A percentile compares a stretch with the other conserved stretches of the same genome.
These are phyloP conservation scores for Ceratothoa steindachneri DNA, from an alignment of 2,888 invertebrate species.

Conservation along the genomic window DNA sequence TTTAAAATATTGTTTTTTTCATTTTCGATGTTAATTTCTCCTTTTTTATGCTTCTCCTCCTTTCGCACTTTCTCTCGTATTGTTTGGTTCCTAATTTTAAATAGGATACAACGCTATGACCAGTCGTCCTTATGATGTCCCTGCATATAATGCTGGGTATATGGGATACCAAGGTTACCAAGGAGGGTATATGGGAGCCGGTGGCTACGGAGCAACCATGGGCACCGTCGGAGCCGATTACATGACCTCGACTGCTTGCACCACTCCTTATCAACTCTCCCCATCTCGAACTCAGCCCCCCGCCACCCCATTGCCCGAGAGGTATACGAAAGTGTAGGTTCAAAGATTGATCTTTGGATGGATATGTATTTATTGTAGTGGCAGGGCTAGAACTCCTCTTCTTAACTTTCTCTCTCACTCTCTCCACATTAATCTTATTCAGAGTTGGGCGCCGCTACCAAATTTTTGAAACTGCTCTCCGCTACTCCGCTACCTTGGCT, in stretches of 20 bases:
- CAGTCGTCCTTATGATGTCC: constrained; percentile 46
- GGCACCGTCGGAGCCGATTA: constrained; percentile 36
- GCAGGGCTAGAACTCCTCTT: too few relatives aligned
- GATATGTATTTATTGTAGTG: too few relatives aligned
- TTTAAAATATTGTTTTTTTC: too few relatives aligned
- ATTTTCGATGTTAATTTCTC: constrained; percentile 4
- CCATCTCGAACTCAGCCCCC: constrained; percentile 46
- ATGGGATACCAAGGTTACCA: constrained; percentile 48
- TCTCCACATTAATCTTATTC: too few relatives aligned
- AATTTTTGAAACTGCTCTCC: too few relatives aligned
- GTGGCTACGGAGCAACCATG: constrained; percentile 42
- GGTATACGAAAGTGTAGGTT: constrained; percentile 23
- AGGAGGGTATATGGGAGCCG: constrained; percentile 45
- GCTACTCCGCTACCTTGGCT: too few relatives aligned
- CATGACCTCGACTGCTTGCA: constrained; percentile 43
- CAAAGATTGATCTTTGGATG: background rate
- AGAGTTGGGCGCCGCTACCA: too few relatives aligned
- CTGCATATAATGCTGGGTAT: constrained; percentile 46
- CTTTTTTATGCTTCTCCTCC: background rate
- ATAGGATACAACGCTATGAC: constrained; percentile 47
- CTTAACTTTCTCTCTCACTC: too few relatives aligned
- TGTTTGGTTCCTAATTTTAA: background rate
- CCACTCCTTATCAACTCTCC: constrained; percentile 46
- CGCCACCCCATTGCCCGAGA: constrained; percentile 44
- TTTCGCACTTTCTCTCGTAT: background rate